Conservation (phyloP, 2,113 vertebrate species). For the Myxocyprinus asiaticus region DNA sequence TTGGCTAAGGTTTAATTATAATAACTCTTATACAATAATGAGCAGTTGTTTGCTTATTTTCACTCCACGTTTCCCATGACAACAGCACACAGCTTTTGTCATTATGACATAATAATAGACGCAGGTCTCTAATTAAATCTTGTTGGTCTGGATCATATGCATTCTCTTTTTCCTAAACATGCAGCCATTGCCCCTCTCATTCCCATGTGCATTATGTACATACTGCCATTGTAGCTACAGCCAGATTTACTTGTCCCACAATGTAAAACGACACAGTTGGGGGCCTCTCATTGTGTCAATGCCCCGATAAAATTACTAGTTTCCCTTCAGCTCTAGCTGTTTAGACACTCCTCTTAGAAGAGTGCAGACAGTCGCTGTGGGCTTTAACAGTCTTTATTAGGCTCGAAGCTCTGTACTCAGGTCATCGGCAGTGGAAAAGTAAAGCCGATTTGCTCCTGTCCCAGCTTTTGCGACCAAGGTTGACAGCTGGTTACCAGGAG, state of each 20-base stretch:
- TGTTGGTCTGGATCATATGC: slow-evolving; percentile 9
- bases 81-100: neutral
- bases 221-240: slow-evolving; percentile 1
- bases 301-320: slow-evolving; percentile 23
- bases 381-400: slow-evolving; percentile 60
- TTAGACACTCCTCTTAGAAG: slow-evolving; percentile 12
- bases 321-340: neutral
- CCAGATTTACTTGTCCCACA: slow-evolving; percentile 25
- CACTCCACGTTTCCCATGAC: neutral
- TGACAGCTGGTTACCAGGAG: slow-evolving; percentile 17
- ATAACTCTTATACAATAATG: too few species aligned
- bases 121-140: slow-evolving; percentile 35
- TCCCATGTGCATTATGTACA: neutral
- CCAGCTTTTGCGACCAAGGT: slow-evolving; percentile 10
- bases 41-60: neutral
- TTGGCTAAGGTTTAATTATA: too few species aligned
- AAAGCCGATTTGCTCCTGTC: slow-evolving; percentile 65
- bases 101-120: slow-evolving; percentile 21
- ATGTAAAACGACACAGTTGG: slow-evolving; percentile 6
- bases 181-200: neutral
- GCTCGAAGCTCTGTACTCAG: slow-evolving; percentile 52
- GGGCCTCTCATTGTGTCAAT: slow-evolving; percentile 25
- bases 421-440: slow-evolving; percentile 68
- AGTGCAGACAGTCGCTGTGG: slow-evolving; percentile 26
- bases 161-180: neutral